These are phyloP conservation scores for Clavelina lepadiformis DNA, from an alignment of 23 tunicate species.

Conservation along the genomic window DNA sequence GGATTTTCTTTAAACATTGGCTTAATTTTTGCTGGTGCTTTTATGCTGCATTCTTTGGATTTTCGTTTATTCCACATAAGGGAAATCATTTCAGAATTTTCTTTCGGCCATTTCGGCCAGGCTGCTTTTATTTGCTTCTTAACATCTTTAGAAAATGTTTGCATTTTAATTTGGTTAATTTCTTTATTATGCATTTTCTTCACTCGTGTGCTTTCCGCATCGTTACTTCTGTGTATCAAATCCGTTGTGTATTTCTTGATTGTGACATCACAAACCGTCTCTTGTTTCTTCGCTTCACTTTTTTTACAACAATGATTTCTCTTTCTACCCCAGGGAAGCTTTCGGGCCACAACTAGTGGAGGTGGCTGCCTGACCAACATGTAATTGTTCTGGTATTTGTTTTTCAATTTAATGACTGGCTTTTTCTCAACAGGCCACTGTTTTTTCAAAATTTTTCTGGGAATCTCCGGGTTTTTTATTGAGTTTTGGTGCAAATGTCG, in stretches of 20 bases:
- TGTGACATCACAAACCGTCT: background rate
- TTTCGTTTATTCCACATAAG: no score
- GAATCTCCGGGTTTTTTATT: background rate
- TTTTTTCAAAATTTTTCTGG: background rate
- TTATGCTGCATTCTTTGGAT: no score
- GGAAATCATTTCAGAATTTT: no score
- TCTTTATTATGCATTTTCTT: no score
- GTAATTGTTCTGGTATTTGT: background rate
- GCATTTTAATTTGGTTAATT: no score
- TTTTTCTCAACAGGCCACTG: background rate
- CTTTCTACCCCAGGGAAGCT: background rate
- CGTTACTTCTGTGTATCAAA: background rate
- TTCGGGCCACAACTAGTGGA: constrained; percentile 5
- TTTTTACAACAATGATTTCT: background rate
- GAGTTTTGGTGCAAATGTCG: constrained; percentile 1
- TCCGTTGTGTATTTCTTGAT: background rate
- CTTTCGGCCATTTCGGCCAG: no score
- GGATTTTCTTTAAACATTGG: no score
- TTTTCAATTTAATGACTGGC: background rate
- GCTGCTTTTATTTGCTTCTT: no score
- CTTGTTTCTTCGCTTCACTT: background rate
- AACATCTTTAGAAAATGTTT: no score
- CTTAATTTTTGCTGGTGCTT: no score
- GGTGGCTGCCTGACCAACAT: constrained; percentile 17
- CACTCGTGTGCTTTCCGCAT: no score